Evolutionary conservation across 2,113 vertebrate genomes (phyloP).

Genomic region (Hypanus sabinus): DNA sequence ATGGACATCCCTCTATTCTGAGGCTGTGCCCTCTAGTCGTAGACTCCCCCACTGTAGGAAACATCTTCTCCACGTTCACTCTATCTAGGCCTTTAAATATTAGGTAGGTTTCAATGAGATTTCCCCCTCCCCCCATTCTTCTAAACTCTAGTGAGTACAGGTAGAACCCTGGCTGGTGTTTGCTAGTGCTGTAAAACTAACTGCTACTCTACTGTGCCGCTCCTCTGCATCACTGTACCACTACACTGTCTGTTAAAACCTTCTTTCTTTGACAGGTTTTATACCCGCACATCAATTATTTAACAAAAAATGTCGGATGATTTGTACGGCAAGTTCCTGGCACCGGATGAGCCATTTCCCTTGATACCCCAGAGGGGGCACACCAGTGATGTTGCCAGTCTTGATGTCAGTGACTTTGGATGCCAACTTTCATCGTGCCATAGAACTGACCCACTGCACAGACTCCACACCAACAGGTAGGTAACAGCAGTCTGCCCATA

Average conservation of each 20-base stretch:
- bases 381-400: constrained; percentile 78
- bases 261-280: not conserved
- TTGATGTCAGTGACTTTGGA: constrained; percentile 88
- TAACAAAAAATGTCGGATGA: constrained; percentile 63
- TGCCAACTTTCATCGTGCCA: constrained; percentile 91
- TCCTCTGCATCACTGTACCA: not conserved
- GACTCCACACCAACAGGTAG: constrained; percentile 86
- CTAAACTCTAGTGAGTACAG: no score
- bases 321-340: constrained; percentile 84
- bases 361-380: constrained; percentile 73
- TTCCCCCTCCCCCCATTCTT: no score
- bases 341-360: constrained; percentile 84
- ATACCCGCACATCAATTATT: not conserved
- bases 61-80: no score
- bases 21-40: no score
- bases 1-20: no score
- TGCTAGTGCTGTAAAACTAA: no score
- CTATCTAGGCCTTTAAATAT: no score
- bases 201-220: no score
- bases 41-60: no score
- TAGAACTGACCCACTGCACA: constrained; percentile 82
- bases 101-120: no score
- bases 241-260: not conserved
- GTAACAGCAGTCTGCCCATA: not conserved
- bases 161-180: no score